A percentile compares a stretch with the other conserved stretches of the same genome.
These are phyloP conservation scores for Prietella phreatophila DNA, from an alignment of 2,113 vertebrate genomes.

Conservation along the genomic window DNA sequence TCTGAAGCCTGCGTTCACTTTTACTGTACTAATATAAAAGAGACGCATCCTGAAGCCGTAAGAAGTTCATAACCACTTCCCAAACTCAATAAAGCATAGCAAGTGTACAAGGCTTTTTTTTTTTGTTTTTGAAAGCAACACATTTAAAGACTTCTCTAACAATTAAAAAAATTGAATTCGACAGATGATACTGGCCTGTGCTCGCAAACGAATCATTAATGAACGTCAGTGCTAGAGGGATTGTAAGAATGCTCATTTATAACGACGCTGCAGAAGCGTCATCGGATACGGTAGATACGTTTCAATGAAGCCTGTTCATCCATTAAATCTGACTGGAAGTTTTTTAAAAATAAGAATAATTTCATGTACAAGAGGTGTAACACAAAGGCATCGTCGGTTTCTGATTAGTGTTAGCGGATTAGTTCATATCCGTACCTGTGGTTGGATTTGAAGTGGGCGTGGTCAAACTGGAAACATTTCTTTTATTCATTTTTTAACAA, in stretches of 20 bases:
- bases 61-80: conserved; percentile 26
- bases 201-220: not conserved
- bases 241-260: not conserved
- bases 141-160: not conserved
- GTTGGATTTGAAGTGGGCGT: not conserved
- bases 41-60: not conserved
- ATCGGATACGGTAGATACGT: not conserved
- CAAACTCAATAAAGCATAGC: conserved; percentile 14
- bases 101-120: conserved; percentile 7
- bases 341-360: too few species aligned
- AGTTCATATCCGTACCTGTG: not conserved
- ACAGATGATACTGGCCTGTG: not conserved
- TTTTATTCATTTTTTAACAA: too few species aligned
- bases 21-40: conserved; percentile 14
- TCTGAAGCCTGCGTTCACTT: not conserved
- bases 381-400: not conserved
- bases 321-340: not conserved
- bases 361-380: not conserved
- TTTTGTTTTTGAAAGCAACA: not conserved
- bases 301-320: not conserved
- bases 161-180: not conserved
- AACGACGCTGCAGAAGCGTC: not conserved
- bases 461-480: not conserved
- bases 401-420: too few species aligned
- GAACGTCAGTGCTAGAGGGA: not conserved